Conservation (phyloP, 2,888 invertebrate genomes). For the Leuctra nigra region DNA sequence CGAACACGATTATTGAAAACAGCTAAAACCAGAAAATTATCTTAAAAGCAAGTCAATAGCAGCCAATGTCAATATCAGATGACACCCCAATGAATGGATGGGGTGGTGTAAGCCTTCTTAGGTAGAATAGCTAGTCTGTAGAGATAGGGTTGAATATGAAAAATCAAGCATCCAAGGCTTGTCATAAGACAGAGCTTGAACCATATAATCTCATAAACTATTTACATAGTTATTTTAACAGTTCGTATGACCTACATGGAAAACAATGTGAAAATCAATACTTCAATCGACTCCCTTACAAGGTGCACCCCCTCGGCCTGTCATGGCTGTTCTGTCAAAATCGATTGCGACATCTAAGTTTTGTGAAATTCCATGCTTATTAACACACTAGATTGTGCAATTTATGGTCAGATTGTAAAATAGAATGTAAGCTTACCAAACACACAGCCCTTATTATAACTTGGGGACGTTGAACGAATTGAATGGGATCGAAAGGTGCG, state of each 20-base stretch:
- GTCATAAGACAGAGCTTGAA: too few species aligned
- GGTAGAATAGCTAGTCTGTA: too few species aligned
- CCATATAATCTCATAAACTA: too few species aligned
- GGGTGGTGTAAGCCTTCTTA: neutral
- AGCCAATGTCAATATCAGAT: neutral
- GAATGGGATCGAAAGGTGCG: conserved; percentile 83
- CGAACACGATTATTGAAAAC: conserved; percentile 94
- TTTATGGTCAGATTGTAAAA: too few species aligned
- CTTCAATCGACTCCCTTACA: too few species aligned
- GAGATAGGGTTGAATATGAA: too few species aligned
- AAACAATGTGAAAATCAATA: conserved; percentile 40
- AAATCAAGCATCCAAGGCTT: too few species aligned
- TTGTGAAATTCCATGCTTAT: too few species aligned
- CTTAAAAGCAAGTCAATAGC: too few species aligned
- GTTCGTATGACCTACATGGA: conserved; percentile 21
- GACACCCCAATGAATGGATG: neutral
- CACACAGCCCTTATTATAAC: conserved; percentile 86
- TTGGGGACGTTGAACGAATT: conserved; percentile 87
- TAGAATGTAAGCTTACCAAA: conserved; percentile 59
- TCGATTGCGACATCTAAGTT: conserved; percentile 36
- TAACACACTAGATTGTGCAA: too few species aligned
- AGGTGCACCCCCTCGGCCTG: conserved; percentile 22
- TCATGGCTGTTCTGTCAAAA: conserved; percentile 35
- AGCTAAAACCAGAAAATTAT: conserved; percentile 53
- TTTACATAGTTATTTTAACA: too few species aligned